phyloP scores from a whole-genome alignment of 2,113 vertebrate genomes.

The Probosciger aterrimus region DNA sequence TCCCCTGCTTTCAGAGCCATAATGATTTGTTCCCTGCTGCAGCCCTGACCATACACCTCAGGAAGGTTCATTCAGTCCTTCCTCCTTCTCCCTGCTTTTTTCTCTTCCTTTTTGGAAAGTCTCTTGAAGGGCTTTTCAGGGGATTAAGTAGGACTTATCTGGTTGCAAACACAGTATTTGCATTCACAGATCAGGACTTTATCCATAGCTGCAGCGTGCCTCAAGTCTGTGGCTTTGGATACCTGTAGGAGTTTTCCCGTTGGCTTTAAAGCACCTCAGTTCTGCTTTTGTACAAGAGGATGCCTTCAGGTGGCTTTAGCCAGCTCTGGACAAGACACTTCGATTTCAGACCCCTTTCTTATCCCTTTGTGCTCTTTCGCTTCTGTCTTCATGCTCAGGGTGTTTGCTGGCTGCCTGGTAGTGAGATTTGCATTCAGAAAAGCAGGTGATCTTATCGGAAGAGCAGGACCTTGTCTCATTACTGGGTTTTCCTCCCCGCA shows the following conservation, averaged over 20 bases:
- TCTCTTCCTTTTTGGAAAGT: neutral
- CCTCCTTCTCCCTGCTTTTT: neutral
- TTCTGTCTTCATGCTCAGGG: rapidly evolving
- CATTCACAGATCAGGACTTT: neutral
- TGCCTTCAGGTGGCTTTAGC: neutral
- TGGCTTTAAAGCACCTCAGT: neutral
- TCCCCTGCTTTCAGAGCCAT: neutral
- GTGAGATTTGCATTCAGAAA: neutral
- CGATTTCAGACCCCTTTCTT: neutral
- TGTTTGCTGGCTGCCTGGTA: neutral
- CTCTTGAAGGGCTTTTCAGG: neutral
- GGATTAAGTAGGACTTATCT: neutral
- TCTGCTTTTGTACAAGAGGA: neutral
- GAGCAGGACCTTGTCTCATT: neutral
- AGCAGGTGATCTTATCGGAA: neutral
- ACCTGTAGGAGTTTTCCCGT: neutral
- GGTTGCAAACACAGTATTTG: neutral
- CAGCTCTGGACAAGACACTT: neutral
- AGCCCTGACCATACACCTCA: neutral
- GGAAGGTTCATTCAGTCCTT: neutral
- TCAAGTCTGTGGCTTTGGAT: neutral
- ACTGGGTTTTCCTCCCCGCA: neutral
- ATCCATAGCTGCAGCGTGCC: neutral
- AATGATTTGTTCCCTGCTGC: neutral
- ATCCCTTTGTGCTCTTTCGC: neutral